Percentiles rank a stretch among this genome's conserved stretches.
Evolutionary conservation across 1,140 invertebrate species (phyloP).

Genomic region (Apis cerana): DNA sequence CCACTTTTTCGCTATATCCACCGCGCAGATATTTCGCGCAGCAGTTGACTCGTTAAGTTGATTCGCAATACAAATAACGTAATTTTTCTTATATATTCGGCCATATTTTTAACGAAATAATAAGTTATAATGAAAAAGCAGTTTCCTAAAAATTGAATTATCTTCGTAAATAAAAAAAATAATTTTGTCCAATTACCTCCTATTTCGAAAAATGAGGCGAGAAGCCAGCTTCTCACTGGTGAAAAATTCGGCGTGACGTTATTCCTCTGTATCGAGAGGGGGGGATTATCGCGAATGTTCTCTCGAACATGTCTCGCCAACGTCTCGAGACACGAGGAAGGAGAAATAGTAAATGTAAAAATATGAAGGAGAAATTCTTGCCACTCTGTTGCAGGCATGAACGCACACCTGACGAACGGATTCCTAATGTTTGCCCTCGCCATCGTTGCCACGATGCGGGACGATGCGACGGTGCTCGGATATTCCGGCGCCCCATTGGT

Average conservation of each 20-base stretch:
- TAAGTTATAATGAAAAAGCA: too few species aligned
- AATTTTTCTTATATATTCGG: too few species aligned
- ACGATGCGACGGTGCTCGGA: slow-evolving; percentile 51
- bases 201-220: too few species aligned
- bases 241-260: slow-evolving; percentile 9
- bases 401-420: slow-evolving; percentile 55
- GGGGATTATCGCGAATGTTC: too few species aligned
- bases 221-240: neutral
- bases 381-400: slow-evolving; percentile 70
- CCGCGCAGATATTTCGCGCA: too few species aligned
- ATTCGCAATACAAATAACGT: too few species aligned
- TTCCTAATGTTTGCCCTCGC: slow-evolving; percentile 59
- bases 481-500: slow-evolving; percentile 47
- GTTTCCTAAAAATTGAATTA: too few species aligned
- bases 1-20: too few species aligned
- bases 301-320: neutral
- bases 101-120: too few species aligned
- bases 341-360: neutral
- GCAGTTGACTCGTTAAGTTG: too few species aligned
- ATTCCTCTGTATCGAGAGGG: neutral
- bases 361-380: slow-evolving; percentile 12
- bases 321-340: neutral
- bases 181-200: too few species aligned
- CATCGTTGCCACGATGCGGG: slow-evolving; percentile 39
- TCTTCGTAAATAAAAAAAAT: too few species aligned